These are phyloP conservation scores for Felis catus DNA, from an alignment of 2,113 vertebrate genomes.

Conservation along the genomic window DNA sequence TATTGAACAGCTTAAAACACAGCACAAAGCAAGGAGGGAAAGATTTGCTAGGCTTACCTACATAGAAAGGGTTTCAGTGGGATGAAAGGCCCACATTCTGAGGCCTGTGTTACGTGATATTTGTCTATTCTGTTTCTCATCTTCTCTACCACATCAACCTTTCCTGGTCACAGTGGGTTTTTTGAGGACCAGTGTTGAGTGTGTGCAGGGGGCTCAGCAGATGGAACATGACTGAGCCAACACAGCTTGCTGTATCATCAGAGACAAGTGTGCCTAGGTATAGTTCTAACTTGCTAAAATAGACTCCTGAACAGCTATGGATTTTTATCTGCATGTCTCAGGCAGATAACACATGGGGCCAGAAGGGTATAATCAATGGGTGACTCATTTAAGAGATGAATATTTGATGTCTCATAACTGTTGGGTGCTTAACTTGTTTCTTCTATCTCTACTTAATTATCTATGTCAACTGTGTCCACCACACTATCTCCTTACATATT, in stretches of 20 bases:
- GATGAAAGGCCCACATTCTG: background rate
- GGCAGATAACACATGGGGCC: background rate
- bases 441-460: background rate
- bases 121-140: background rate
- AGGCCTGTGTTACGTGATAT: background rate
- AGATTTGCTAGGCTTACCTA: background rate
- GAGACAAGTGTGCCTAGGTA: background rate
- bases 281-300: background rate
- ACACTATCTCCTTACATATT: background rate
- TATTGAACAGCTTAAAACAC: background rate
- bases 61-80: background rate
- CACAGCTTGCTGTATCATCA: background rate
- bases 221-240: background rate
- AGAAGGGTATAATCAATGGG: background rate
- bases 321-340: background rate
- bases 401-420: background rate
- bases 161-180: background rate
- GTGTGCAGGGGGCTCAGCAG: background rate
- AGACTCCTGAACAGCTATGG: background rate
- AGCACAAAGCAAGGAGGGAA: background rate
- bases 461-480: background rate
- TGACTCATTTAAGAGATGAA: background rate
- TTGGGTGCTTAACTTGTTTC: background rate
- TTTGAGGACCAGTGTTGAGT: background rate
- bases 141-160: background rate